Evolutionary conservation across 1,140 invertebrate species (phyloP), one percentile per base, ranked within the genome.

Genomic region (Drosophila sturtevanti): DNA sequence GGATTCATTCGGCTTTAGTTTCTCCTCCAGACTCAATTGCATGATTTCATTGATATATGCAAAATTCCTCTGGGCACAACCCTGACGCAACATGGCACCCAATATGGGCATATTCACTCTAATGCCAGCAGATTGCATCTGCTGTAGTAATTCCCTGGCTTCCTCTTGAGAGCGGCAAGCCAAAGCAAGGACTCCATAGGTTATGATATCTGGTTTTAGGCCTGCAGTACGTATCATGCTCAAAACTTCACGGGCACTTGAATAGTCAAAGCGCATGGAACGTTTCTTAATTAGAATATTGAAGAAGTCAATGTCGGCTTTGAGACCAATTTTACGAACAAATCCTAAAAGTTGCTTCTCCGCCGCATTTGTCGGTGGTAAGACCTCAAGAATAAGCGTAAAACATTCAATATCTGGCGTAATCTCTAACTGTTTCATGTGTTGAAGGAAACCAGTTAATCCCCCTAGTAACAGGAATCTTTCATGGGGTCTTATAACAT

Each of bases 261-360:
- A 91, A 90, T 95, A 95, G 81, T 96, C 94, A 58, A 91, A 92
- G 75, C 96, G 92, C 66, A 94, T 92, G 81, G 94, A 95, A 61
- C 96, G 93, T 86, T 95, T 96, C 81, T 96, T 97, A 55, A 98
- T 98, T 12, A 98, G 92, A 89, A 96, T 94, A 92, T 98, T 99
- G 77, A 94, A 97, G 89, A 98, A 97, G 86, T 95, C 94, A 37
- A 96, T 94, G 92, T 98, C 97, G 0, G 95, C 92, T 77, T 93
- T 93, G 0, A 97, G 86, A 11, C 93, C 92, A 35, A 92, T 91
- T 59, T 92, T 85, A 58, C 94, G 93, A 82, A 97, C 94, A 21
- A 93, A 86, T 37, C 86, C 70, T 5, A 97, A 69, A 6, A 97
- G 78, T 72, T 94, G 92, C 72, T 95, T 92, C 92, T 98, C 97